Base-by-base conservation (phyloP, 2,888 invertebrate genomes). In the Drosophila trichaetosa region DNA sequence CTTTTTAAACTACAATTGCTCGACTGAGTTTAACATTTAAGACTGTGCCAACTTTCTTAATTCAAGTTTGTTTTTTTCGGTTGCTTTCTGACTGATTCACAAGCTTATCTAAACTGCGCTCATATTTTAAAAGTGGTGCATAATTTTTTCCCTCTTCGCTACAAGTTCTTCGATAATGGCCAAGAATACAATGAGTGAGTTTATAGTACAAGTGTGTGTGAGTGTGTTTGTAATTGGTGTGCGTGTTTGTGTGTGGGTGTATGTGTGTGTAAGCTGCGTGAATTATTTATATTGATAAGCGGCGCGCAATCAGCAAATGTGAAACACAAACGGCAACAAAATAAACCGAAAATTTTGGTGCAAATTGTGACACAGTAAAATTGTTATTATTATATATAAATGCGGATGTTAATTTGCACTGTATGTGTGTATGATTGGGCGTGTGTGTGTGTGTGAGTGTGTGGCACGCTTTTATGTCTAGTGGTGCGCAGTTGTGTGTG, bases 241-340 rank as follows among this genome's bases (percentile, higher is more conserved):
- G 52, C 51, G 54, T 67, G 52, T 59, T 52, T 42, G 51, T 16
- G 11, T 36, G 36, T 60, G 48, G 61, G 38, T 61, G 65, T 29
- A n/a, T 2, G 57, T 61, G 67, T 60, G 65, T 64, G 51, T 72
- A 60, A 65, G 65, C 38, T 73, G 58, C 52, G 63, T 73, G 46
- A 71, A 40, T 53, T 71, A 54, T 73, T 61, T 54, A 18, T 60
- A 61, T 72, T 66, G 79, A 81, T 79, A 81, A 81, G 81, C 82
- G 69, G 69, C 79, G 69, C 69, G 73, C 69, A 79, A 83, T 89
- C 69, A 83, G 77, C 81, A 73, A 77, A 80, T 36, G 86, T 79
- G 87, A 80, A 83, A 81, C 83, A 86, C 87, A 79, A 83, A 89
- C 88, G 66, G 73, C 79, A 79, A 79, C 76, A 75, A 79, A 82